These are phyloP conservation scores for Parauchenoglanis ngamensis DNA, from an alignment of 2,797 vertebrate species.

Conservation along the genomic window DNA sequence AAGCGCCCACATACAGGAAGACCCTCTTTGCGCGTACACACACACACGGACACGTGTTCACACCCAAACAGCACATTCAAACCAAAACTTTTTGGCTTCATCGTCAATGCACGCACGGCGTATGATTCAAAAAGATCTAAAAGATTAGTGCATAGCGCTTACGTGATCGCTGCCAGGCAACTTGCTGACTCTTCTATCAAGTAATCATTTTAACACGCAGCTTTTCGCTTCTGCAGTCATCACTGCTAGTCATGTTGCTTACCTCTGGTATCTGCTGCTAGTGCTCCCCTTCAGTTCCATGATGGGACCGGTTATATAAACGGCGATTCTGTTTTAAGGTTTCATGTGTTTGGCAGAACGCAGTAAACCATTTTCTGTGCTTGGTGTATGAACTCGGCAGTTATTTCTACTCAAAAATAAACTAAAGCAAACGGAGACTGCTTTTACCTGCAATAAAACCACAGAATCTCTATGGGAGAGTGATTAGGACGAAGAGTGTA, in stretches of 20 bases:
- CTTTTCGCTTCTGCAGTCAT: background rate
- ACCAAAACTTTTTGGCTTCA: background rate
- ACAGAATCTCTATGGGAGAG: background rate
- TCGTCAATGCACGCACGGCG: background rate
- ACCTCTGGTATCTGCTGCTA: background rate
- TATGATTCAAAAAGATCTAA: background rate
- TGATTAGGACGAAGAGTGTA: conserved; percentile 27
- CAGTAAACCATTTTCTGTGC: background rate
- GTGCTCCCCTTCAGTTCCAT: background rate
- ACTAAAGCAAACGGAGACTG: background rate
- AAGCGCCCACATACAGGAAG: background rate
- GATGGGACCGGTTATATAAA: background rate
- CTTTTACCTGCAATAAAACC: background rate
- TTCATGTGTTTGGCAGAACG: background rate
- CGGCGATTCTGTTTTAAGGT: background rate
- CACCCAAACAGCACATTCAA: background rate
- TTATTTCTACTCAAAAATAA: no score
- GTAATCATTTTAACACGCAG: background rate
- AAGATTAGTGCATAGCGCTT: background rate
- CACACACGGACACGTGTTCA: background rate
- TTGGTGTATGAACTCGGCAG: background rate
- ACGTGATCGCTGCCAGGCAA: no score
- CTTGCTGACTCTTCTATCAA: background rate
- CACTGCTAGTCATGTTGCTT: background rate
- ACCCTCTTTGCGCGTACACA: background rate